A percentile compares a stretch with the other conserved stretches of the same genome.
Evolutionary conservation across 2,888 invertebrate species (phyloP).

Genomic region (Drepanosiphum platanoidis): DNA sequence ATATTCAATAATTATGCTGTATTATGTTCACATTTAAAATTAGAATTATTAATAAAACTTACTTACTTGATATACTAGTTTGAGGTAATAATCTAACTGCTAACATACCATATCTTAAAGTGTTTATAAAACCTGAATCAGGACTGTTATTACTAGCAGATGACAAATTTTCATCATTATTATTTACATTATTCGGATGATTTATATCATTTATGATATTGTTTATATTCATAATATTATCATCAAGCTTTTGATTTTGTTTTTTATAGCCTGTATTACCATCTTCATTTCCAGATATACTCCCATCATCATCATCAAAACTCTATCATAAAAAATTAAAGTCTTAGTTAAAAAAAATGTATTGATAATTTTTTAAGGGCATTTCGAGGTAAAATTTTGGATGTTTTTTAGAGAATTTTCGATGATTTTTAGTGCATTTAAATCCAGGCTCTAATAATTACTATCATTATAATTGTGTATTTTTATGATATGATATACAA

Average conservation of each 20-base stretch:
- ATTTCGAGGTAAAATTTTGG: no score
- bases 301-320: conserved; percentile 8
- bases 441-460: no score
- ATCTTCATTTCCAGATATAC: neutral
- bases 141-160: conserved; percentile 66
- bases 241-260: neutral
- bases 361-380: no score
- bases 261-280: neutral
- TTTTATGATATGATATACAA: no score
- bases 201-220: neutral
- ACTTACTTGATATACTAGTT: conserved; percentile 78
- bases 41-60: conserved; percentile 40
- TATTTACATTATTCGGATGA: neutral
- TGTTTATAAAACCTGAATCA: conserved; percentile 79
- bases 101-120: conserved; percentile 80
- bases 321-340: conserved; percentile 13
- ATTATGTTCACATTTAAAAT: no score
- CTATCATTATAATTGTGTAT: no score
- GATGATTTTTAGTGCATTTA: no score
- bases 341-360: no score
- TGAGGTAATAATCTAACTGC: conserved; percentile 79
- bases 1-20: no score
- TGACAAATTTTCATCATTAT: neutral
- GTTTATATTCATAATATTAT: neutral
- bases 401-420: no score